phyloP scores from a whole-genome alignment of 2,888 invertebrate species.

The Dynastes tityus region DNA sequence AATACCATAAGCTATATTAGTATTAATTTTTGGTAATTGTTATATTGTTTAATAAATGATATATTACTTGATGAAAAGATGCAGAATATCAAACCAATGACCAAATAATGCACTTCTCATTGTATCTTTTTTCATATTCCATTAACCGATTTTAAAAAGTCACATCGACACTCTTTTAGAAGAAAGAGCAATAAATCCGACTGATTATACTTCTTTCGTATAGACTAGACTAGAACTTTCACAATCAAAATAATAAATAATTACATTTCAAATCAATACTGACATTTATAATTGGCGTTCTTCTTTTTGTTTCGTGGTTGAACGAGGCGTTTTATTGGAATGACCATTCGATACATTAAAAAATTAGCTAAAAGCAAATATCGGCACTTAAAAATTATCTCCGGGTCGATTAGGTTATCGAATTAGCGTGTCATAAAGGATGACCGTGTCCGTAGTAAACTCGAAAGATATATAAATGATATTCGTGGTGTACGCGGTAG shows the following conservation, averaged over 20 bases:
- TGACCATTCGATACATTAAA: conserved; percentile 30
- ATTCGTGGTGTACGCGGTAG: conserved; percentile 58
- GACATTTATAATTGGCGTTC: conserved; percentile 4
- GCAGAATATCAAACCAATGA: too few species aligned
- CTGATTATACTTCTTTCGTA: too few species aligned
- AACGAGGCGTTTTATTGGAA: conserved; percentile 29
- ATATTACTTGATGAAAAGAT: too few species aligned
- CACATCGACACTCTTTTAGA: too few species aligned
- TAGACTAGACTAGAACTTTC: too few species aligned
- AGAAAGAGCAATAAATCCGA: too few species aligned
- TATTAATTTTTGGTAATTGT: too few species aligned
- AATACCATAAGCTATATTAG: too few species aligned
- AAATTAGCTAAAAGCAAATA: conserved; percentile 43
- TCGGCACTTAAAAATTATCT: conserved; percentile 43
- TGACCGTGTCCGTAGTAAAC: conserved; percentile 22
- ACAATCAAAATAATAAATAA: not conserved
- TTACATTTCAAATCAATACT: not conserved
- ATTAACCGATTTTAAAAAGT: too few species aligned
- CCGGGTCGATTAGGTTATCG: conserved; percentile 21
- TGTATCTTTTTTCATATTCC: too few species aligned
- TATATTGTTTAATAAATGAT: too few species aligned
- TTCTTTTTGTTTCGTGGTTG: not conserved
- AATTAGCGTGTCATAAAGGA: conserved; percentile 40
- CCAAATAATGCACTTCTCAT: too few species aligned
- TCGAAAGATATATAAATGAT: not conserved